Evolutionary conservation across 1,140 invertebrate species (phyloP), one percentile per base, ranked within the genome.

Genomic region (Trissolcus basalis): DNA sequence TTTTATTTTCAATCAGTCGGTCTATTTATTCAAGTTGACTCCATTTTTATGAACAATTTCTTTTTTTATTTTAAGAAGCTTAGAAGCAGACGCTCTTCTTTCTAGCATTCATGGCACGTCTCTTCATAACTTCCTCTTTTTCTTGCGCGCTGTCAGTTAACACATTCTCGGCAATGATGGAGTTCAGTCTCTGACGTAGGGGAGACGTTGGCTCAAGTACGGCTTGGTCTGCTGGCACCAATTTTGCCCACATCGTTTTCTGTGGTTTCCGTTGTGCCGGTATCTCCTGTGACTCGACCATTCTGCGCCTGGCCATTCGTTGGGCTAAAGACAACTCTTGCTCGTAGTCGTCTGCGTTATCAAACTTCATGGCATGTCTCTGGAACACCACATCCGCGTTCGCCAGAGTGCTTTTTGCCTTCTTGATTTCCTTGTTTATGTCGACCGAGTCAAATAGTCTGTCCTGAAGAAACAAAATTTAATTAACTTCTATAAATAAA

Each of bases 401-500:
- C 3, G 83, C 83, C 41, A 88, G 41, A 0, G 84, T 89, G 9
- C 11, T 78, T 49, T 80, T 85, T 9, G 87, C 87, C 16, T 84
- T 86, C 45, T 86, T 82, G 6, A 89, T 89, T 33, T 89, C 87
- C 0, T 84, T 83, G 11, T 83, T 84, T 27, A 89, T 75, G 45
- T 89, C 84, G 0, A 87, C 84, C 79, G 86, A 83, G 12, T 89
- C 87, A 47, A 88, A 89, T 32, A 89, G 77, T 45, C 84, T 84
- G 44, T 89, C 86, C 86, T 89, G 68, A 53, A 59, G 4, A 35
- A 65, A 53, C 12, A 53, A 13, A 13, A 44, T n/a, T 14, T 5
- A 13, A 67, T 32, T 51, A 36, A 45, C 44, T 43, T 0, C 12
- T 32, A 36, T 19, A 27, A 60, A 35, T 39, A 32, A 47, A 6